Evolutionary conservation across 2,797 vertebrate genomes (phyloP), one percentile per base, ranked within the genome.

Genomic region (Emys orbicularis): DNA sequence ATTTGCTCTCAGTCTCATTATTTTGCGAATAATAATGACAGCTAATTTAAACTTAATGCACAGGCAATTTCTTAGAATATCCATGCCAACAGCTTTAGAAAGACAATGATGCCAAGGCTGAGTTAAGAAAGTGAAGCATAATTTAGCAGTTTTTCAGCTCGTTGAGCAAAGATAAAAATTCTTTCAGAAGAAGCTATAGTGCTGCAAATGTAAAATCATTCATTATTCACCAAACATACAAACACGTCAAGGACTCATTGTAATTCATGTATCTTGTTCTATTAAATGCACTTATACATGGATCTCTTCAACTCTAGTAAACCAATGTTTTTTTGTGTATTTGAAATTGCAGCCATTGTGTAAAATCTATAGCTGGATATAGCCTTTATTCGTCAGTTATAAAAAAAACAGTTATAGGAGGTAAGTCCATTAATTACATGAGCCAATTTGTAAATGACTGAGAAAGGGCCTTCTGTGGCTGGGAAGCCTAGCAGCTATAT

Each of bases 1-100:
- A 97, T 95, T 97, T 97, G 4, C 52, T 97, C 81, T 81, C 90
- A 94, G 49, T 95, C 84, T 97, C 90, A 97, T 97, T 97, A 97
- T 97, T 98, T 96, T 97, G 72, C 96, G 94, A 97, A 97, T 97
- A 97, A 97, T 97, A 98, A 98, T 84, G 94, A 94, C 94, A 97
- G 59, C 23, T 97, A 98, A 98, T 97, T 98, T 97, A 97, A 98
- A 95, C 59, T 94, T 97, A 98, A 97, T 94, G 93, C 91, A 94
- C 59, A 97, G 54, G 65, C 86, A 97, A 96, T 97, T 98, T 97
- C 91, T 96, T 94, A 94, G 81, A 92, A 88, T 93, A 97, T 92
- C 79, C 79, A 95, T 80, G 88, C 84, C 81, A 96, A 90, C 79
- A 92, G 59, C 83, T 97, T 97, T 97, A 85, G 85, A 96, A 96